Conservation (phyloP, 1,140 invertebrate genomes). For the Leucophenga varia region DNA sequence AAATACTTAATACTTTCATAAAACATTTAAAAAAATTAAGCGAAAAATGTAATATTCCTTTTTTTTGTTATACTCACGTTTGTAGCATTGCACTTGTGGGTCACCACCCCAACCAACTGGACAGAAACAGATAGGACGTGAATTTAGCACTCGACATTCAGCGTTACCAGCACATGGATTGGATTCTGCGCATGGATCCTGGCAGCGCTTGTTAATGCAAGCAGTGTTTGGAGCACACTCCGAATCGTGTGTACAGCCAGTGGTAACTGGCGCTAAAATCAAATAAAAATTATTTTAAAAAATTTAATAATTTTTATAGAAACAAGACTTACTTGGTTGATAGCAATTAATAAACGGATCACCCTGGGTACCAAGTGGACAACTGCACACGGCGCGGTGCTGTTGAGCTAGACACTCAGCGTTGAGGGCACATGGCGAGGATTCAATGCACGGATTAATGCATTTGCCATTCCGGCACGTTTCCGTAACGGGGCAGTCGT, state of each 20-base stretch:
- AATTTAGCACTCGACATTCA: conserved; percentile 71
- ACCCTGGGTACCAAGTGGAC: conserved; percentile 72
- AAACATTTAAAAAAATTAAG: too few relatives aligned
- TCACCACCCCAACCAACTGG: conserved; percentile 83
- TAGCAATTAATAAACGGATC: conserved; percentile 81
- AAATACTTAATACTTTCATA: too few relatives aligned
- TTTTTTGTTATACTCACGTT: conserved; percentile 80
- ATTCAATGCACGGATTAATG: conserved; percentile 73
- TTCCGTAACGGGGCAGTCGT: conserved; percentile 71
- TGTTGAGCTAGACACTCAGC: conserved; percentile 76
- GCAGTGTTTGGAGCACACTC: conserved; percentile 76
- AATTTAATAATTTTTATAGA: not conserved
- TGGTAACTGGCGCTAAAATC: conserved; percentile 48
- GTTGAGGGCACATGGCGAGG: conserved; percentile 74
- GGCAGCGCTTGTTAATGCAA: conserved; percentile 75
- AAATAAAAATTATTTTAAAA: not conserved
- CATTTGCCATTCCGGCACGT: conserved; percentile 74
- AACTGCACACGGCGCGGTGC: conserved; percentile 76
- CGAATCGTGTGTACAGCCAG: conserved; percentile 69
- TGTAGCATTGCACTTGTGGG: conserved; percentile 81
- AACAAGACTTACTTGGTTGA: conserved; percentile 56
- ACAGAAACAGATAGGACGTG: conserved; percentile 79
- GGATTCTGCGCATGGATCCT: conserved; percentile 73
- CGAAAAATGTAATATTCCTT: too few relatives aligned
- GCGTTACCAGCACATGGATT: conserved; percentile 80